Conservation (phyloP, 2,888 invertebrate species). For the Ophraella communa region DNA sequence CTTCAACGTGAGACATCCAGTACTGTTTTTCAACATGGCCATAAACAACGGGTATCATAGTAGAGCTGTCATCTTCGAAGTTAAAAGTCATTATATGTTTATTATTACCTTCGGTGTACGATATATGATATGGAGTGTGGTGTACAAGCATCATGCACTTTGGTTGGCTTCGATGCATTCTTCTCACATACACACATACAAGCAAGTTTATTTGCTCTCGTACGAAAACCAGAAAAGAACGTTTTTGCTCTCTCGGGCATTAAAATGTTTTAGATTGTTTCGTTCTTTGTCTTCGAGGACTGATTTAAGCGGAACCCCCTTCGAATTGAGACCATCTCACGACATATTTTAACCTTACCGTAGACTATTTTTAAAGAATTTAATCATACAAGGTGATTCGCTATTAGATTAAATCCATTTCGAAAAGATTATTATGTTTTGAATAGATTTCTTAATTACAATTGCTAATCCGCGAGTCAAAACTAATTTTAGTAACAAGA, state of each 20-base stretch:
- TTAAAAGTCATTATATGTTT: slow-evolving; percentile 41
- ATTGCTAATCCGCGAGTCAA: too few species aligned
- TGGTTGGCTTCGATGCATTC: slow-evolving; percentile 26
- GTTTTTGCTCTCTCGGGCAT: slow-evolving; percentile 16
- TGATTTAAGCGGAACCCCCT: slow-evolving; percentile 2
- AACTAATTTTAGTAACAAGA: too few species aligned
- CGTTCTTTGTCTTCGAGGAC: slow-evolving; percentile 7
- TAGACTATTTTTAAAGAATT: neutral
- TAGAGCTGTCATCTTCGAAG: slow-evolving; percentile 45
- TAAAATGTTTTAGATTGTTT: slow-evolving; percentile 15
- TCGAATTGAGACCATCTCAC: neutral
- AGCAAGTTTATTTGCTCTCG: slow-evolving; percentile 29
- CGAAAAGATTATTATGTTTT: too few species aligned
- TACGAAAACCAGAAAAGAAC: slow-evolving; percentile 15
- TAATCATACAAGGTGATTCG: too few species aligned
- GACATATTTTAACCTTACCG: neutral
- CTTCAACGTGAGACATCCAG: slow-evolving; percentile 55
- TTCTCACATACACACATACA: slow-evolving; percentile 24
- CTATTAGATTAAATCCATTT: too few species aligned
- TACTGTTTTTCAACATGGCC: slow-evolving; percentile 51
- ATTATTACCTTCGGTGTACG: slow-evolving; percentile 38
- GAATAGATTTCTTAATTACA: too few species aligned
- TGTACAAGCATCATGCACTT: slow-evolving; percentile 33
- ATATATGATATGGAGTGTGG: slow-evolving; percentile 36
- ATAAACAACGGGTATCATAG: slow-evolving; percentile 55